Evolutionary conservation across 2,888 invertebrate genomes (phyloP).

Genomic region (Drosophila melanosoma): DNA sequence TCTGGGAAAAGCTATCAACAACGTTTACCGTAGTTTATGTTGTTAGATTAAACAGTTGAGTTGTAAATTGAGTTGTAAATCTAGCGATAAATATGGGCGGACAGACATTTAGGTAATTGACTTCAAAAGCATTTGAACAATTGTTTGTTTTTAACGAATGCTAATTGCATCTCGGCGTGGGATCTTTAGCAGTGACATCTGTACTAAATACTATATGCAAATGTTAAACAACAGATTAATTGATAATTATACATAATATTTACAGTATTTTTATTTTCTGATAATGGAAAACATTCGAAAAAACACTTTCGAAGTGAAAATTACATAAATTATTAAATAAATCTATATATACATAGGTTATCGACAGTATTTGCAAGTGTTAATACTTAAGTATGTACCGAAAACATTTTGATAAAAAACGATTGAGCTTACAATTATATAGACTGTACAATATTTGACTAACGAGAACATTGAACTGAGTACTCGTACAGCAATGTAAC

Average conservation of each 20-base stretch:
- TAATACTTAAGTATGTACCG: conserved; percentile 3
- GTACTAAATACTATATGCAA: conserved; percentile 3
- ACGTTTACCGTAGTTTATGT: conserved; percentile 71
- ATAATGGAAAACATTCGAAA: neutral
- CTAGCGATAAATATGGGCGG: conserved; percentile 69
- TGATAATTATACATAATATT: conserved; percentile 26
- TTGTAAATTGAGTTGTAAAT: conserved; percentile 82
- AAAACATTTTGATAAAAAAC: conserved; percentile 23
- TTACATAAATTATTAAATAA: conserved; percentile 22
- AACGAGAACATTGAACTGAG: conserved; percentile 36
- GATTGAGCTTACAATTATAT: conserved; percentile 36
- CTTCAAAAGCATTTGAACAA: conserved; percentile 41
- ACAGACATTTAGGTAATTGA: conserved; percentile 77
- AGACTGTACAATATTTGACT: conserved; percentile 37
- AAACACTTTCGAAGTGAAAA: conserved; percentile 25
- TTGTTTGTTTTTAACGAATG: conserved; percentile 28
- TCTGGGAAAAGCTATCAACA: conserved; percentile 70
- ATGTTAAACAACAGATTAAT: conserved; percentile 17
- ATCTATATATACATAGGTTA: neutral
- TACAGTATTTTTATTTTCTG: conserved; percentile 10
- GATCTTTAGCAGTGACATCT: conserved; percentile 22
- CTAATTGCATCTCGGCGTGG: conserved; percentile 39
- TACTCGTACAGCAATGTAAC: conserved; percentile 11
- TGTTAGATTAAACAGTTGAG: conserved; percentile 50
- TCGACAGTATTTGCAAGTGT: conserved; percentile 24